phyloP scores from a whole-genome alignment of 2,797 vertebrate species.

The Tarsius wallacei region DNA sequence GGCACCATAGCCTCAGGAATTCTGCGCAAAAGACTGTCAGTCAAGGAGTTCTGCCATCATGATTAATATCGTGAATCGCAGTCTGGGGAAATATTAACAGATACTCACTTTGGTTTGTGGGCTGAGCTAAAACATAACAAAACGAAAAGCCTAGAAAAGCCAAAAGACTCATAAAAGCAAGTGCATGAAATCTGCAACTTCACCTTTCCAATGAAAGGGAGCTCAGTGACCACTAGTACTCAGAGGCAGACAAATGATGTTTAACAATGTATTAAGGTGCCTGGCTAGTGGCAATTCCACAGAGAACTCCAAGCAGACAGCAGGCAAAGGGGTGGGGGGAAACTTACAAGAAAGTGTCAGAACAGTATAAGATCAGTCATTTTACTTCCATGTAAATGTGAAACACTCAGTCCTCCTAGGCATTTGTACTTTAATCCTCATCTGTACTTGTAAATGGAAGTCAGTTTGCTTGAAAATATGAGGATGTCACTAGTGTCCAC shows the following conservation, averaged over 20 bases:
- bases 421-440: background rate
- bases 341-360: background rate
- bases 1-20: background rate
- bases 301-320: background rate
- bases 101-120: constrained; percentile 62
- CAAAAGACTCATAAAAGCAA: constrained; percentile 76
- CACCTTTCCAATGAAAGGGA: background rate
- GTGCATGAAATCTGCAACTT: background rate
- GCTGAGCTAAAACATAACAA: constrained; percentile 10
- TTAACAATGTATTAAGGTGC: background rate
- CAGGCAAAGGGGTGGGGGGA: background rate
- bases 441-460: background rate
- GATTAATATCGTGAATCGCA: background rate
- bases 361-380: background rate
- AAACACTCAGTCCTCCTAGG: background rate
- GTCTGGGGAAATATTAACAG: constrained; percentile 66
- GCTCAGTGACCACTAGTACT: background rate
- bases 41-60: background rate
- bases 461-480: background rate
- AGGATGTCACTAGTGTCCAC: background rate
- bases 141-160: constrained; percentile 34
- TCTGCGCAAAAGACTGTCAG: background rate
- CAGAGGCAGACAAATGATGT: background rate
- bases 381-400: background rate
- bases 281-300: background rate